Evolutionary conservation across 1,140 invertebrate genomes (phyloP).

Genomic region (Gonioctena quinquepunctata): DNA sequence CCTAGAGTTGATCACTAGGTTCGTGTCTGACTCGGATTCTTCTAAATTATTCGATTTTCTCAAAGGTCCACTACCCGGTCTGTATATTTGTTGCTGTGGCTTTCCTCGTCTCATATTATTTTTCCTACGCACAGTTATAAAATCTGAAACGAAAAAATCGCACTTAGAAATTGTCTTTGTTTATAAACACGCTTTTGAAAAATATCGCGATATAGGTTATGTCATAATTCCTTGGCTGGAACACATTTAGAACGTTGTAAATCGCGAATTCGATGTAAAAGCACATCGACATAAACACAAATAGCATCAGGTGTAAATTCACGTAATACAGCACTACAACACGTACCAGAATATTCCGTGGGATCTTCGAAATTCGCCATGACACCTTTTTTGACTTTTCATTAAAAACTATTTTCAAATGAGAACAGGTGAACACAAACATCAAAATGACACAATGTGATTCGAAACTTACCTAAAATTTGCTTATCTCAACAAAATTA

Average conservation of each 20-base stretch:
- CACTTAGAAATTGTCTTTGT: conserved; percentile 18
- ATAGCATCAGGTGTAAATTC: conserved; percentile 12
- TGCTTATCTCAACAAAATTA: conserved; percentile 16
- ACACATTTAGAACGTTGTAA: neutral
- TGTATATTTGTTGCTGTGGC: conserved; percentile 62
- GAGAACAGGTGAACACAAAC: neutral
- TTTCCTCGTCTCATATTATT: conserved; percentile 52
- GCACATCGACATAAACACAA: too few relatives aligned
- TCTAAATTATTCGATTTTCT: conserved; percentile 60
- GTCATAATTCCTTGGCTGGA: neutral
- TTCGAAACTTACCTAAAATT: conserved; percentile 18
- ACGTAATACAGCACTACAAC: conserved; percentile 16
- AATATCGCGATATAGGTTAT: conserved; percentile 20
- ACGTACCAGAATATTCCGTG: conserved; percentile 35
- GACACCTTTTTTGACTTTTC: conserved; percentile 7
- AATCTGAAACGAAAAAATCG: conserved; percentile 25
- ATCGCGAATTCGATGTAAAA: neutral
- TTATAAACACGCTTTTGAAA: conserved; percentile 33
- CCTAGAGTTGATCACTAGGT: conserved; percentile 36
- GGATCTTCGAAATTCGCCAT: conserved; percentile 24
- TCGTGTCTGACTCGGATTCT: conserved; percentile 57
- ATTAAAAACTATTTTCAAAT: neutral
- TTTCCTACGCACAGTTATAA: conserved; percentile 29
- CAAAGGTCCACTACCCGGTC: conserved; percentile 66
- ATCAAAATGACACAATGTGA: neutral